Evolutionary conservation across 2,888 invertebrate genomes (phyloP).

Genomic region (Nephrotoma flavescens): DNA sequence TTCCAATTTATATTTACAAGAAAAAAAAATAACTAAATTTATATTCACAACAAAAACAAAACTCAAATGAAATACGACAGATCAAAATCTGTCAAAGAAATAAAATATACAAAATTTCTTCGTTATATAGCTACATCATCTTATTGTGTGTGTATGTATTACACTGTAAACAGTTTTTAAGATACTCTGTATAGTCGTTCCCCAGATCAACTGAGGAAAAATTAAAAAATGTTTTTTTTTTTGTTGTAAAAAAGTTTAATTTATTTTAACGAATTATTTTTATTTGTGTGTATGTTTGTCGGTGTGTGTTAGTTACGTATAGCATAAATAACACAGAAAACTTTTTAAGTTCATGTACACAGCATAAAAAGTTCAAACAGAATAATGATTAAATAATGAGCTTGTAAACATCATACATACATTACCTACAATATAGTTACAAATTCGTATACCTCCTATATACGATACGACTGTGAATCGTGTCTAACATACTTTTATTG

Average conservation of each 20-base stretch:
- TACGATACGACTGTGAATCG: too few relatives aligned
- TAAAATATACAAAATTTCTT: neutral
- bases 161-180: too few relatives aligned
- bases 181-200: neutral
- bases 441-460: too few relatives aligned
- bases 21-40: neutral
- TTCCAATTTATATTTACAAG: neutral
- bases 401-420: neutral
- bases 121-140: neutral
- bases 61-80: neutral
- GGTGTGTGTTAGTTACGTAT: neutral
- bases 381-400: neutral
- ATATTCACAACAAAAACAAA: neutral
- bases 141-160: neutral
- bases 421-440: too few relatives aligned
- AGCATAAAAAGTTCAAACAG: neutral
- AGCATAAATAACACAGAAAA: neutral
- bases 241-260: neutral
- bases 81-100: neutral
- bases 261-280: neutral
- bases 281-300: neutral
- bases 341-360: neutral
- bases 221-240: neutral
- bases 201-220: neutral
- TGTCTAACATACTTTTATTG: too few relatives aligned